Conservation (phyloP, 2,113 vertebrate species). For the Theropithecus gelada region DNA sequence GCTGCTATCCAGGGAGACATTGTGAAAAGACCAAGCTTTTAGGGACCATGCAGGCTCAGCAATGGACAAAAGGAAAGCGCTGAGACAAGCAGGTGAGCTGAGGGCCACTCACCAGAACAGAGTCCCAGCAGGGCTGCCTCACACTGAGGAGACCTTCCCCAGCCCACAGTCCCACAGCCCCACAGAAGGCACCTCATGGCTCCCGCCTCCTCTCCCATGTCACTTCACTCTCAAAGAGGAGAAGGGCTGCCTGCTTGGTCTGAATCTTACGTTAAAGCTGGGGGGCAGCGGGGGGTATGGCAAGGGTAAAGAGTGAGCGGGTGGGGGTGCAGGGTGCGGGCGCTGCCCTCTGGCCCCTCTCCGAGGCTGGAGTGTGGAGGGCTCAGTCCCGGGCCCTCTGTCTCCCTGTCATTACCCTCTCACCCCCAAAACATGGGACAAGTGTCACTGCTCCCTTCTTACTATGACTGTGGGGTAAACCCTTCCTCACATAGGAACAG, state of each 20-base stretch:
- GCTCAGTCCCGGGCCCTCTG: too few species aligned
- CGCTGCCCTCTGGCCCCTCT: too few species aligned
- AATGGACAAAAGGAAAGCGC: neutral
- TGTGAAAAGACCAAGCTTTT: neutral
- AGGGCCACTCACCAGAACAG: neutral
- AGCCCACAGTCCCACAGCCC: too few species aligned
- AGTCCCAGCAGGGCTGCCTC: neutral
- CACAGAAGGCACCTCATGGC: neutral
- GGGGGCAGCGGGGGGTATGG: accelerated
- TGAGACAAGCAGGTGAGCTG: neutral
- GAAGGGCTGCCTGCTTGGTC: neutral
- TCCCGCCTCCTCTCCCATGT: too few species aligned
- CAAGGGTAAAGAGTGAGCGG: neutral
- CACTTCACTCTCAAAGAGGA: neutral
- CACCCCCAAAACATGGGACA: neutral
- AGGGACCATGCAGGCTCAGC: neutral
- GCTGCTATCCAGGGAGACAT: neutral
- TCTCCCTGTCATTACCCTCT: neutral
- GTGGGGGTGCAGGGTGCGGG: accelerated
- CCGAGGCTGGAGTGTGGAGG: accelerated
- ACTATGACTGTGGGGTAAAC: neutral
- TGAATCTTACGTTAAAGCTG: neutral
- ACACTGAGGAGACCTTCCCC: accelerated
- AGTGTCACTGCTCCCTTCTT: neutral
- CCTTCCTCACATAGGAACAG: neutral